Percentiles rank a stretch among this genome's conserved stretches.
phyloP scores from a whole-genome alignment of 2,113 vertebrate genomes.

The Nycticorax nycticorax region DNA sequence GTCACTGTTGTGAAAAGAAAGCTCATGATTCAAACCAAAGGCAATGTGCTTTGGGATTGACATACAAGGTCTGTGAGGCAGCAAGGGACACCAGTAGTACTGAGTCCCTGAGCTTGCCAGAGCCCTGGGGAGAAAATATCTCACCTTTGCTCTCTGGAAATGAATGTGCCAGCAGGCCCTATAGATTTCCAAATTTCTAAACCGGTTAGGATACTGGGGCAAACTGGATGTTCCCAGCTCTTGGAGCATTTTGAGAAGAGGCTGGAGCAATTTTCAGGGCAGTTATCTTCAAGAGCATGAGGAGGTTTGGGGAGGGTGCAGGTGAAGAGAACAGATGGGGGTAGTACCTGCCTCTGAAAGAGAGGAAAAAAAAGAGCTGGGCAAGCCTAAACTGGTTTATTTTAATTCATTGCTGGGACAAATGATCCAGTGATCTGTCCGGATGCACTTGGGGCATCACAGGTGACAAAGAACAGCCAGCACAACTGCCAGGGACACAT shows the following conservation, averaged over 20 bases:
- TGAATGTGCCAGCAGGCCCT: background rate
- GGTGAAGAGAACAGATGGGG: background rate
- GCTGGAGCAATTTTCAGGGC: background rate
- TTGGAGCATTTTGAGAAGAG: background rate
- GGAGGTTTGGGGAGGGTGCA: background rate
- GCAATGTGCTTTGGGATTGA: background rate
- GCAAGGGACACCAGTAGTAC: background rate
- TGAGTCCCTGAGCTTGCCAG: background rate
- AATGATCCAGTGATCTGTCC: background rate
- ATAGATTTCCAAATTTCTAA: background rate
- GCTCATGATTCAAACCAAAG: background rate
- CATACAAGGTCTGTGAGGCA: background rate
- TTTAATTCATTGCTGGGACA: background rate
- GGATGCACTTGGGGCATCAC: rapidly evolving
- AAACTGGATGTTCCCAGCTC: background rate
- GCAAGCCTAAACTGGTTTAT: background rate
- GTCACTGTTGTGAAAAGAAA: background rate
- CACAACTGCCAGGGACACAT: background rate
- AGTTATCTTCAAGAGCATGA: background rate
- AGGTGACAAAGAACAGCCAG: background rate
- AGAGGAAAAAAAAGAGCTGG: background rate
- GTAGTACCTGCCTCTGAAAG: background rate
- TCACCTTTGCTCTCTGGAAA: background rate
- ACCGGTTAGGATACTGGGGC: background rate
- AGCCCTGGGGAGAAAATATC: background rate